Conservation (phyloP, 2,113 vertebrate genomes). For the Australoheros scitulus region DNA sequence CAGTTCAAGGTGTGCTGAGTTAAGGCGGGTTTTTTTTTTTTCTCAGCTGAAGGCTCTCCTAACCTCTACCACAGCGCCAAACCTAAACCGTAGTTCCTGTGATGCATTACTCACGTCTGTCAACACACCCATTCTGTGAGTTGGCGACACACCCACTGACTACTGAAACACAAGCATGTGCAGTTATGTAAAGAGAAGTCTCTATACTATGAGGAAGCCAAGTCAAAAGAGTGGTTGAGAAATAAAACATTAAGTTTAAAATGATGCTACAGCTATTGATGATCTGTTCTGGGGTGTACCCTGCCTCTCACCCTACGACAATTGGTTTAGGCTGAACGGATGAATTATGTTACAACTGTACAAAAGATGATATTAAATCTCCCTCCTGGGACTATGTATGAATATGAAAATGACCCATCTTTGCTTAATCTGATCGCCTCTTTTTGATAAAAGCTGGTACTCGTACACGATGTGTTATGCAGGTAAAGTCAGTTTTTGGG, state of each 20-base stretch:
- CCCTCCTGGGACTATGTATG: background rate
- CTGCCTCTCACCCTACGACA: background rate
- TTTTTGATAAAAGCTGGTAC: background rate
- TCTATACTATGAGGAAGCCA: background rate
- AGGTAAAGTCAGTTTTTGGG: background rate
- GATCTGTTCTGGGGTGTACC: background rate
- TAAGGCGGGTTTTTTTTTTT: conserved; percentile 8
- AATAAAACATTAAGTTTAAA: background rate
- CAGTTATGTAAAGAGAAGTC: background rate
- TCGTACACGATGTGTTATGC: background rate
- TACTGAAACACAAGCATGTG: background rate
- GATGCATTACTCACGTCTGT: background rate
- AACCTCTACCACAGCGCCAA: background rate
- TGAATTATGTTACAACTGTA: background rate
- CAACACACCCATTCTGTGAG: conserved; percentile 1
- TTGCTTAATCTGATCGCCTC: background rate
- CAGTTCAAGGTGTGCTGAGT: background rate
- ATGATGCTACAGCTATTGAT: background rate
- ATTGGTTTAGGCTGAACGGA: background rate
- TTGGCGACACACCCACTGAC: background rate
- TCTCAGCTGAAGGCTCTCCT: background rate
- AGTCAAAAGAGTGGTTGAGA: background rate
- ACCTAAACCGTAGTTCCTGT: background rate
- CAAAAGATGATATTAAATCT: background rate
- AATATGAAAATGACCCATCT: background rate